Conservation (phyloP, 2,888 invertebrate genomes). For the Oscheius sp. region DNA sequence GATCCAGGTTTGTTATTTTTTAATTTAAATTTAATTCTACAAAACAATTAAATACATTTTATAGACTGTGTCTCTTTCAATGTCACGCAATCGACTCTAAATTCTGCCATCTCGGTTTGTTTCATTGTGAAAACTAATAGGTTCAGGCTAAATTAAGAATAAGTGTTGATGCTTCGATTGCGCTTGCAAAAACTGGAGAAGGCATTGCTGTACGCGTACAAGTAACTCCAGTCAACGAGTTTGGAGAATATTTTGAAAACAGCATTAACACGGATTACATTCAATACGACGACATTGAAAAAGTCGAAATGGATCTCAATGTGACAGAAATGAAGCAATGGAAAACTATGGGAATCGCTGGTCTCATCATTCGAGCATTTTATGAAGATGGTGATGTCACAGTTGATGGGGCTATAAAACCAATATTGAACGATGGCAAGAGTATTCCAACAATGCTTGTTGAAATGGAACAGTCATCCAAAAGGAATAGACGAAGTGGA, state of each 20-base stretch:
- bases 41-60: not conserved
- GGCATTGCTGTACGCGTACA: too few relatives aligned
- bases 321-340: not conserved
- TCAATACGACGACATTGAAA: too few relatives aligned
- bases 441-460: constrained; percentile 53
- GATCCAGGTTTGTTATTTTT: not conserved
- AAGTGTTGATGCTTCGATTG: too few relatives aligned
- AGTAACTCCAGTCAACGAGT: too few relatives aligned
- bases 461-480: constrained; percentile 42
- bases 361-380: constrained; percentile 2
- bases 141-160: not conserved
- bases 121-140: not conserved
- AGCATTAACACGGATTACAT: too few relatives aligned
- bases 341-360: not conserved
- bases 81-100: not conserved
- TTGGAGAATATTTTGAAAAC: too few relatives aligned
- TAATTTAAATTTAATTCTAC: not conserved
- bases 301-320: not conserved
- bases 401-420: constrained; percentile 38
- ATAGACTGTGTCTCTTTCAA: constrained; percentile 1
- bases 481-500: constrained; percentile 28
- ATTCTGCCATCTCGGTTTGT: not conserved
- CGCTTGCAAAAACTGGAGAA: too few relatives aligned
- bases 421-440: constrained; percentile 30
- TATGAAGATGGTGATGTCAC: not conserved